Evolutionary conservation across 2,113 vertebrate genomes (phyloP), one percentile per base, ranked within the genome.

Genomic region (Misgurnus anguillicaudatus): DNA sequence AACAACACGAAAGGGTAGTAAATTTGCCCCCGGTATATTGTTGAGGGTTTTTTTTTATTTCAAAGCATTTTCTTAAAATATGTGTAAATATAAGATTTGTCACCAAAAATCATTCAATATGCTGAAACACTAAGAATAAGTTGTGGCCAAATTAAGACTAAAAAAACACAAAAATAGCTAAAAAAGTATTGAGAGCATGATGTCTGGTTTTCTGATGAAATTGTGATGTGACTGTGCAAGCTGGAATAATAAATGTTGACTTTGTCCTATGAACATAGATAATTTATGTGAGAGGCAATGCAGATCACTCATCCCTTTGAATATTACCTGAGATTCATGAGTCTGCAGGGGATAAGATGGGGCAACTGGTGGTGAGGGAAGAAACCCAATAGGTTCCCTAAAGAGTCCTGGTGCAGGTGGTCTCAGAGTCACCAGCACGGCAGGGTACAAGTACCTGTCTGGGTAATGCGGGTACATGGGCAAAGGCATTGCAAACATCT

Each of bases 391-490:
- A 0, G 69, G 62, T 21, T 77, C 67, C 17, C 70, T 61, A 47
- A 67, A 75, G 8, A 75, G 0, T 60, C 74, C 77, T 8, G 72
- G 63, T 9, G 60, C 65, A 6, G 80, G 58, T 0, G 47, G 17
- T 11, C 75, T 55, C 14, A 83, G 42, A 77, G 51, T 82, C 71
- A 86, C 5, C 48, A 87, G 14, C 48, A 88, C 67, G 1, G 79
- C 51, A 0, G 82, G 82, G 51, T 14, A 64, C 3, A 68, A 5
- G 45, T 38, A 87, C 55, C 71, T 16, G 36, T 72, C 36, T 19
- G 72, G 45, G 65, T 47, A 66, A 1, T 80, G 47, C 19, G 88
- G 47, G 19, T 66, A 48, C 1, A 87, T 6, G 0, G 86, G 86
- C 47, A 81, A 17, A 31, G 75, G 51, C 67, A 81, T 57, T 4